Evolutionary conservation across 2,888 invertebrate species (phyloP).

Genomic region (Halocaridina rubra): DNA sequence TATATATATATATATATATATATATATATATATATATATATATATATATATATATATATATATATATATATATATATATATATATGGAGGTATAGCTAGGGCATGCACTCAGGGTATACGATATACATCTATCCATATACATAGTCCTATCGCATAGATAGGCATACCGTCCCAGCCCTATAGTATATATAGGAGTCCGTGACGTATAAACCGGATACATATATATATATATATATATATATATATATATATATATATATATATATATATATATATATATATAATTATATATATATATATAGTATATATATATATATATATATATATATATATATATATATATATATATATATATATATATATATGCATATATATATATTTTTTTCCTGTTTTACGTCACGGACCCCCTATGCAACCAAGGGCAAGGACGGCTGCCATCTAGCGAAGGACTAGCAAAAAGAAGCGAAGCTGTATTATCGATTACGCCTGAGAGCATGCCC

Average conservation of each 20-base stretch:
- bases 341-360: background rate
- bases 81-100: background rate
- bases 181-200: no score
- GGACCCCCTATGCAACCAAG: no score
- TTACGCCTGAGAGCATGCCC: no score
- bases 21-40: conserved; percentile 15
- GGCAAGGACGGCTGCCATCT: no score
- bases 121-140: background rate
- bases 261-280: background rate
- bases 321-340: background rate
- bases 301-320: background rate
- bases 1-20: conserved; percentile 25
- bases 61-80: background rate
- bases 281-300: background rate
- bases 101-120: background rate
- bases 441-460: no score
- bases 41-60: background rate
- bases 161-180: no score
- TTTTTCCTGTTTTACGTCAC: no score
- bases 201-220: background rate
- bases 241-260: conserved; percentile 4
- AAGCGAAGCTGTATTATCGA: no score
- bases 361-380: background rate
- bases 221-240: conserved; percentile 4
- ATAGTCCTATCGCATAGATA: background rate